Conservation (phyloP, 2,888 invertebrate genomes). For the Melanostoma mellinum region DNA sequence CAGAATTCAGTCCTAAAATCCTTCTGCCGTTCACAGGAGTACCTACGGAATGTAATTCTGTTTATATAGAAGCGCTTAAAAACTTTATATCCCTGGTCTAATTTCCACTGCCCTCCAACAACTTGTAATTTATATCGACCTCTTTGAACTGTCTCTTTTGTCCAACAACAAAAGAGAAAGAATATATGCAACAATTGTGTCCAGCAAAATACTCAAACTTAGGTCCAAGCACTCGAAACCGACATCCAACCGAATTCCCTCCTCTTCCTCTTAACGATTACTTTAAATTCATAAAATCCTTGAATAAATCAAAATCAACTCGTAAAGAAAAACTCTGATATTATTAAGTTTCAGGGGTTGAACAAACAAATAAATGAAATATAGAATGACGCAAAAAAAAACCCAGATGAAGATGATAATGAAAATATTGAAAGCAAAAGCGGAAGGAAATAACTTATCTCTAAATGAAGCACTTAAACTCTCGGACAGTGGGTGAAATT, state of each 20-base stretch:
- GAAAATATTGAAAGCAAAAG: constrained; percentile 60
- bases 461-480: constrained; percentile 70
- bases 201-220: too few species aligned
- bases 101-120: too few species aligned
- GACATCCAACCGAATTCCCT: background rate
- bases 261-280: constrained; percentile 20
- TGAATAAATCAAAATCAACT: constrained; percentile 69
- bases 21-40: too few species aligned
- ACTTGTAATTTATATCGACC: too few species aligned
- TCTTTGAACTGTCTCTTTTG: too few species aligned
- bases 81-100: too few species aligned
- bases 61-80: too few species aligned
- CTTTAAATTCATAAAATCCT: constrained; percentile 67
- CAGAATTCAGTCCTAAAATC: too few species aligned
- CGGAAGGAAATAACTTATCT: constrained; percentile 62
- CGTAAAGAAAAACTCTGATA: constrained; percentile 58
- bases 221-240: too few species aligned
- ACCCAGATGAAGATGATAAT: constrained; percentile 40
- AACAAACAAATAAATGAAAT: constrained; percentile 63
- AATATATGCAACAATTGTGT: constrained; percentile 32
- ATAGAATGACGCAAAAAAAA: constrained; percentile 39
- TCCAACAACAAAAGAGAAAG: background rate
- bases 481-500: constrained; percentile 59
- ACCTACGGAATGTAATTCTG: too few species aligned
- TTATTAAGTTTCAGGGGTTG: constrained; percentile 46